Evolutionary conservation across 2,888 invertebrate species (phyloP).

Genomic region (Myathropa florea): DNA sequence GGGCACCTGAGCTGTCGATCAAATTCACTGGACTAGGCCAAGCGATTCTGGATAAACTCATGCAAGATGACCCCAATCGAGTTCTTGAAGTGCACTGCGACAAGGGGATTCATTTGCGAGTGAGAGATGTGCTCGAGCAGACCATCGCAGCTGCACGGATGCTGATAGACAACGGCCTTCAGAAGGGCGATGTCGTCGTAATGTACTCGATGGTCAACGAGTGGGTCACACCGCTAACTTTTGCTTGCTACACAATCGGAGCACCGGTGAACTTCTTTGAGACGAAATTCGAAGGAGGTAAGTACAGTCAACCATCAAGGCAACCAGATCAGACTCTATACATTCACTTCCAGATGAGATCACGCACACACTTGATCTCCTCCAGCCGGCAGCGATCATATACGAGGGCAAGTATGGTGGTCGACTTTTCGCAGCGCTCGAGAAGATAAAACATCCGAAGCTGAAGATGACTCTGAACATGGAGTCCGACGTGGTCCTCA

Average conservation of each 20-base stretch:
- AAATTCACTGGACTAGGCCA: slow-evolving; percentile 12
- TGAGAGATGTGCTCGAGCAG: slow-evolving; percentile 53
- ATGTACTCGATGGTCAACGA: slow-evolving; percentile 61
- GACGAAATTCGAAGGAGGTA: slow-evolving; percentile 60
- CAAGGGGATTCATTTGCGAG: slow-evolving; percentile 31
- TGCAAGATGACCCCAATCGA: slow-evolving; percentile 25
- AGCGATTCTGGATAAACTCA: slow-evolving; percentile 31
- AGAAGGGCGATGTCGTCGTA: slow-evolving; percentile 62
- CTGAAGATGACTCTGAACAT: slow-evolving; percentile 49
- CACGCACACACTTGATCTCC: slow-evolving; percentile 20
- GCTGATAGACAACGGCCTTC: slow-evolving; percentile 56
- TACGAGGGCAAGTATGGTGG: slow-evolving; percentile 56
- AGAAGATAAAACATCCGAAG: slow-evolving; percentile 23
- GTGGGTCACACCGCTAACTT: slow-evolving; percentile 57
- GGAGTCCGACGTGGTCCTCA: slow-evolving; percentile 14
- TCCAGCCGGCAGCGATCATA: slow-evolving; percentile 70
- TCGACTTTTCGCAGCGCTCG: slow-evolving; percentile 39
- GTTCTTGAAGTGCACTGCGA: slow-evolving; percentile 70
- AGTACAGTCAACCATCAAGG: neutral
- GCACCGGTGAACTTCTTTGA: slow-evolving; percentile 71
- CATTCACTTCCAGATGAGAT: slow-evolving; percentile 51
- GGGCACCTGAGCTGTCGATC: neutral
- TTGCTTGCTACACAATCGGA: slow-evolving; percentile 63
- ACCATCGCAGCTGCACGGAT: slow-evolving; percentile 59
- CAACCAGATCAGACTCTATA: slow-evolving; percentile 13